Base-by-base conservation (phyloP, 1,140 invertebrate species). In the Lethrus apterus region DNA sequence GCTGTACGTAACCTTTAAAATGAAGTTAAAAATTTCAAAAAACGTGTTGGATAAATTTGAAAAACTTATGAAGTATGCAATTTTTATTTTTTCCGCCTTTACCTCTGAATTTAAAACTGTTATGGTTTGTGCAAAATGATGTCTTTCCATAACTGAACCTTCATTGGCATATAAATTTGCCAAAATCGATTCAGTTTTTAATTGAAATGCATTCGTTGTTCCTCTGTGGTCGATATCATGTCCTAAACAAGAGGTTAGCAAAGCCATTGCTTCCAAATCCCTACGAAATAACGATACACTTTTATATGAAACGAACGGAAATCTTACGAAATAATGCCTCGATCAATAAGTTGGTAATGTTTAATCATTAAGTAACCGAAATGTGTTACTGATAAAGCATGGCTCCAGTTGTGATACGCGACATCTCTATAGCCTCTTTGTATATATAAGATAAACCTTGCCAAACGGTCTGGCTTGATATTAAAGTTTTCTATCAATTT, bases 141-240 rank as follows among this genome's bases (percentile, higher is more conserved):
- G 89, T 20, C 85, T 72, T 72, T 92, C 89, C 78, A 92, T 84
- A 14, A 93, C 86, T 31, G 86, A 89, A 11, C 86, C 86, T 62
- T 90, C 84, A 34, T 83, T 88, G 46, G 85, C 86, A 62, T 91
- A 93, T 18, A 93, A 68, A 46, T 81, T 82, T 11, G 87, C 87
- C 33, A 92, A 70, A 2, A 81, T 78, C 8, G 85, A 87, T 57
- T 83, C 79, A 60, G 73, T 73, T 38, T 78, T 72, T 23, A 80
- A 74, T 68, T 90, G 85, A 65, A 87, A 92, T 29, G 82, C 79
- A 64, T 89, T 91, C 20, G 83, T 90, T 8, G 86, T 90, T 20
- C 88, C 82, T 48, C 87, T 73, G 58, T 92, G 88, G 63, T 92
- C 89, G 18, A 90, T 73, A 57, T 93, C 89, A 63, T 94, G 90